Base-by-base conservation (phyloP, 2,888 invertebrate genomes). In the Lamproptera curius region DNA sequence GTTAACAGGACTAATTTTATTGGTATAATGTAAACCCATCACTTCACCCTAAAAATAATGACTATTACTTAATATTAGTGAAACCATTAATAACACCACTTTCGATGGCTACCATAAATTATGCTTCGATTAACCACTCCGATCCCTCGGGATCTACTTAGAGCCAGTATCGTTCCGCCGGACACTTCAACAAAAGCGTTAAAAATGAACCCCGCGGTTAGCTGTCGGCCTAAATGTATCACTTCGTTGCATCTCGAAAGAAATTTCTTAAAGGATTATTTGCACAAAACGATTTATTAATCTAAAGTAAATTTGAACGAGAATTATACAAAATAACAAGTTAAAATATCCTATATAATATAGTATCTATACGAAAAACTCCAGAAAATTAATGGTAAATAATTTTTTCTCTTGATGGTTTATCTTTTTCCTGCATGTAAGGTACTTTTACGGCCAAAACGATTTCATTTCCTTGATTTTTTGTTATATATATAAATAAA, bases 181-280 rank as follows among this genome's bases (percentile, higher is more conserved):
- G 83, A 78, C 81, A 76, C 64, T 59, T 68, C 66, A 61, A 84
- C 83, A 84, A 83, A 72, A 63, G 63, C 67, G 80, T 86, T 83
- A 84, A 85, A 86, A 86, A 86, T 85, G 86, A 73, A 70, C 67
- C 59, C 59, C 52, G 63, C 62, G 66, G 69, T 67, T 71, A 63
- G 59, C 76, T 76, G 79, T 79, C 82, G 64, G 70, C 50, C 40
- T 56, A 69, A 73, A 85, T 81, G 68, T 73, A 82, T 77, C 72
- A 73, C 67, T 68, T 58, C 70, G 54, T 53, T 71, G 70, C 70
- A 68, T 57, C 58, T 59, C 49, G 52, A 59, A 59, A 60, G 55
- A 52, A 13, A 42, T 16, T 13, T 37, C 41, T 36, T 42, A 51
- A 52, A 52, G 53, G 58, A 55, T 54, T 61, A 59, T 65, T 62